Conservation (phyloP, 2,797 vertebrate species). For the Chelon auratus region DNA sequence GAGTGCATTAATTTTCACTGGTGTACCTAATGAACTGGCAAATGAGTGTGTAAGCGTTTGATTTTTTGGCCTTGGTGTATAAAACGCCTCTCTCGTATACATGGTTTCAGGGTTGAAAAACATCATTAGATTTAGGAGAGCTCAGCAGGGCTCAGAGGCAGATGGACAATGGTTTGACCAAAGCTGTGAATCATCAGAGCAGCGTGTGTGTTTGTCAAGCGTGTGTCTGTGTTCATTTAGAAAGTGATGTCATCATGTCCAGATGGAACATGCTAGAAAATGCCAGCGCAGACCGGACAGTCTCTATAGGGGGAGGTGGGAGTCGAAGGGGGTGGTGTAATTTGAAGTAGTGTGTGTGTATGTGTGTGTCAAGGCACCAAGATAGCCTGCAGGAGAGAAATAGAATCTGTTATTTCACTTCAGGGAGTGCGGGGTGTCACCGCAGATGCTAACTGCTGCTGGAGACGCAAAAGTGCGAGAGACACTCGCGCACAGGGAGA, state of each 20-base stretch:
- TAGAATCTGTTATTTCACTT: conserved; percentile 76
- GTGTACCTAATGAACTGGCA: too few relatives aligned
- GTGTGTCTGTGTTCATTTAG: conserved; percentile 41
- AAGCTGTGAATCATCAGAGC: conserved; percentile 47
- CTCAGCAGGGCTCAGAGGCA: conserved; percentile 28
- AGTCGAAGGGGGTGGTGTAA: conserved; percentile 32
- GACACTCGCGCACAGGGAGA: conserved; percentile 71
- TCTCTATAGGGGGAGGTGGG: conserved; percentile 19
- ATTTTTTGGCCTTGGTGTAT: too few relatives aligned
- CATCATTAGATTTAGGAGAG: conserved; percentile 6
- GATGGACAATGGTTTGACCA: conserved; percentile 41
- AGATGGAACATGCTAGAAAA: conserved; percentile 70
- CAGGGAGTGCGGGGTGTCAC: conserved; percentile 50
- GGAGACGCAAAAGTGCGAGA: conserved; percentile 63
- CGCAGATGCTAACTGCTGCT: conserved; percentile 47
- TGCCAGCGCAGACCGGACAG: conserved; percentile 31
- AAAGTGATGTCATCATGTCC: conserved; percentile 70
- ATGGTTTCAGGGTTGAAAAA: background rate
- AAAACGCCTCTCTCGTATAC: too few relatives aligned
- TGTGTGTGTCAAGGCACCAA: conserved; percentile 40
- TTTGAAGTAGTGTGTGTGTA: conserved; percentile 26
- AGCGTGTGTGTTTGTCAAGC: conserved; percentile 5
- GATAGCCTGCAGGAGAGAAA: conserved; percentile 72
- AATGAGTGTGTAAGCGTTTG: too few relatives aligned
- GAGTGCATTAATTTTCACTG: too few relatives aligned